A percentile compares a stretch with the other conserved stretches of the same genome.
phyloP scores from a whole-genome alignment of 2,888 invertebrate genomes.

The Rhopalosiphum nymphaeae region DNA sequence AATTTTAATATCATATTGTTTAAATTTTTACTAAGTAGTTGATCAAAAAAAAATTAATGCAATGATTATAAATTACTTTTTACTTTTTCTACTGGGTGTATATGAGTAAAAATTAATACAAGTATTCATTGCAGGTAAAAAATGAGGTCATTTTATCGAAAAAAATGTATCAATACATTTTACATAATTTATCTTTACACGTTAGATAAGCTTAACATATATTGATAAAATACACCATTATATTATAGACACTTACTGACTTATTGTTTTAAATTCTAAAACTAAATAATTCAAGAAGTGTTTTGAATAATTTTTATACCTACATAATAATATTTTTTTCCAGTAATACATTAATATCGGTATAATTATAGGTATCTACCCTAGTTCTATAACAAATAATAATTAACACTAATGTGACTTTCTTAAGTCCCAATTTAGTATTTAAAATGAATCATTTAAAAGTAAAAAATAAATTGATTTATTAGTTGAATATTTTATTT shows the following conservation, averaged over 20 bases:
- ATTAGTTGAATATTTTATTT: not conserved
- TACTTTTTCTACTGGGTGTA: not conserved
- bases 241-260: not conserved
- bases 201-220: not conserved
- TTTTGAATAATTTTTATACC: not conserved
- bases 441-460: not conserved
- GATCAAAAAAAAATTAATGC: not conserved
- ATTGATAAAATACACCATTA: too few species aligned
- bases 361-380: not conserved
- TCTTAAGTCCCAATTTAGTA: not conserved
- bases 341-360: not conserved
- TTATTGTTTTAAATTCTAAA: not conserved
- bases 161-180: not conserved
- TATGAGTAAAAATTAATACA: not conserved
- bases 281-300: not conserved
- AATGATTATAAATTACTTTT: not conserved
- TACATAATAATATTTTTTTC: not conserved
- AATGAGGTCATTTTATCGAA: not conserved
- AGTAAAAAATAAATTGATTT: not conserved
- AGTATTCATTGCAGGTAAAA: not conserved
- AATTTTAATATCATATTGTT: not conserved
- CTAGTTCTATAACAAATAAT: not conserved
- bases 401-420: not conserved
- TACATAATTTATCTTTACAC: not conserved
- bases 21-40: not conserved